Base-by-base conservation (phyloP, 1,140 invertebrate species). In the Ditylenchus dipsaci region DNA sequence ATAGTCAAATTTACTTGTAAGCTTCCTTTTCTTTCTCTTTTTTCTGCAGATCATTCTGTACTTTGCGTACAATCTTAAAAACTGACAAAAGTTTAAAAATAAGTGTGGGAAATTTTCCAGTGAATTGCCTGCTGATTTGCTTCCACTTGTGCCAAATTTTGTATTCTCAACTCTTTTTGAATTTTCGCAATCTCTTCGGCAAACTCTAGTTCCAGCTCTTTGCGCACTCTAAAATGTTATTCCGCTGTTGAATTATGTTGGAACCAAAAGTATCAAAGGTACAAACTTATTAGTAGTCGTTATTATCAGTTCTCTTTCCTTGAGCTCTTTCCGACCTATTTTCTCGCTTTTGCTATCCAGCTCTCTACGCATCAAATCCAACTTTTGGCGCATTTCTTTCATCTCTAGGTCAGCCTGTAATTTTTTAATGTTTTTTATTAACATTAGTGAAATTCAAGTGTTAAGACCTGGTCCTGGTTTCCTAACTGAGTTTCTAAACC, bases 381-480 rank as follows among this genome's bases (percentile, higher is more conserved):
- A 47, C 29, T 59, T 73, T 63, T 75, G 49, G 21, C 43, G n/a
- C 64, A 73, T 29, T 45, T 76, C 72, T 45, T 77, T 62, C 43
- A 73, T 63, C n/a, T n/a, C 17, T 45, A 45, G 43, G 11, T 45
- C 11, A 45, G n/a, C 11, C n/a, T 45, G n/a, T 13, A 45, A 45
- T n/a, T 11, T 13, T 45, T 11, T 45, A 13, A 45, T 45, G n/a
- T 45, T 11, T n/a, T 45, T 45, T 45, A n/a, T 45, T 45, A 45
- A 11, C 43, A 13, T 45, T n/a, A 45, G 43, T 47, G 76, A 73
- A 9, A 73, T 30, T 23, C n/a, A n/a, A n/a, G n/a, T n/a, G n/a
- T n/a, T n/a, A 76, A 65, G 38, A 76, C 60, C 43, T 73, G 72
- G 15, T 73, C 76, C 21, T 71, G 66, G 30, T 76, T 76, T n/a